Percentiles rank a stretch among this genome's conserved stretches.
phyloP scores from a whole-genome alignment of 2,888 invertebrate species.

The Malachius bipustulatus region DNA sequence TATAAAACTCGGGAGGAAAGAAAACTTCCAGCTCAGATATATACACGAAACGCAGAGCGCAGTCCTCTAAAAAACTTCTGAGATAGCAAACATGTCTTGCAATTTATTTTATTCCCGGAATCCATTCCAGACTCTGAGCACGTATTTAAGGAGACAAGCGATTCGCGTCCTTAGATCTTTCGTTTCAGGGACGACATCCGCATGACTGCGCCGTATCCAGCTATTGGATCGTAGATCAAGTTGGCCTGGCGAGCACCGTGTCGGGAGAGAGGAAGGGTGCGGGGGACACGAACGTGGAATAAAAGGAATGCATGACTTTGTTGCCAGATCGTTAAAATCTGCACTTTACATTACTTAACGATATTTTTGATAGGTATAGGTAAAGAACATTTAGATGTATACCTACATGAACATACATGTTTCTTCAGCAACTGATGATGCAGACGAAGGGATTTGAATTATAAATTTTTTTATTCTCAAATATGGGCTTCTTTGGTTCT shows the following conservation, averaged over 20 bases:
- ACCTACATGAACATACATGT: too few species aligned
- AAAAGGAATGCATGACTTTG: background rate
- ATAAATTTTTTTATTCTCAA: too few species aligned
- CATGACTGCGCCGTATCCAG: constrained; percentile 18
- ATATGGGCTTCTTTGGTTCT: too few species aligned
- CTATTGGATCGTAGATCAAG: constrained; percentile 32
- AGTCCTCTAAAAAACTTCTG: constrained; percentile 23
- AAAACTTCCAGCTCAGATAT: too few species aligned
- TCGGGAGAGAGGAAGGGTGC: constrained; percentile 17
- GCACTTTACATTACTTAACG: too few species aligned
- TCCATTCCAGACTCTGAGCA: constrained; percentile 35
- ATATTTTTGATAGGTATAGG: too few species aligned
- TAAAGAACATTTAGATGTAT: too few species aligned
- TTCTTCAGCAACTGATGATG: too few species aligned
- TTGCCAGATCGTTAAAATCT: too few species aligned
- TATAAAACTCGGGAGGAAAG: too few species aligned
- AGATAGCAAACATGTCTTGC: constrained; percentile 33
- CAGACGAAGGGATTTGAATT: too few species aligned
- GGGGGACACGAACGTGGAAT: background rate
- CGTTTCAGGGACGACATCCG: constrained; percentile 19
- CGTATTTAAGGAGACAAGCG: constrained; percentile 25
- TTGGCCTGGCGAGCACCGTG: constrained; percentile 20
- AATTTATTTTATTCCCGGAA: constrained; percentile 38
- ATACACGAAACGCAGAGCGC: too few species aligned
- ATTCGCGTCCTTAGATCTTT: constrained; percentile 13